Evolutionary conservation across 2,797 vertebrate species (phyloP), one percentile per base, ranked within the genome.

Genomic region (Antrozous pallidus): DNA sequence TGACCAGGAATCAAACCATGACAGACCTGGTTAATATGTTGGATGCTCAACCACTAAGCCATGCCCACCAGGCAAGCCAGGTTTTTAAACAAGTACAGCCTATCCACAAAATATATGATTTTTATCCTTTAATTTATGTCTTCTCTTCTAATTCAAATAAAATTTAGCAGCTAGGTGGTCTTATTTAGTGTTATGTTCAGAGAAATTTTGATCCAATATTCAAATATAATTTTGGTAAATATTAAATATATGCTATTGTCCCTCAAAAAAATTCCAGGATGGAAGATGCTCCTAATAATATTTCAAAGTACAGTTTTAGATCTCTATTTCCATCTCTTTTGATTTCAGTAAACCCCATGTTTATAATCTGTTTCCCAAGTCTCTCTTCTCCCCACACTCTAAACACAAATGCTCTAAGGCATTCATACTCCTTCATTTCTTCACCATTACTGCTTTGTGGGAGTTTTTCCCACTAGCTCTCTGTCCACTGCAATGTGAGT

Each of bases 51-150:
- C 26, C 56, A 61, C 56, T 61, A 13, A 61, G 26, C 56, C 56
- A 61, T 2, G 5, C 56, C 26, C 0, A 61, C 56, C 28, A 61
- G 28, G 56, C 16, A 88, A 91, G 10, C 22, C 28, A 95, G 3
- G 47, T 49, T 75, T 75, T 75, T 33, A 79, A 96, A 89, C 58
- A 93, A 94, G 47, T 4, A 42, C 33, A 47, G 5, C 3, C 38
- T 71, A 26, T 2, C 9, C 70, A 16, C 78, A 73, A 95, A 94
- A 70, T 90, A 36, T 73, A 36, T 54, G 28, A 79, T 31, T 88
- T 96, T 94, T 54, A 91, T 11, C 54, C 42, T 93, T 20, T 93
- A 78, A 79, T 88, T 91, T 92, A 95, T 61, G 65, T 31, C 33
- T 45, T 95, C 14, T 81, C 36, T 90, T 95, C 51, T 75, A 92